These are phyloP conservation scores for Biston stratarius DNA, from an alignment of 2,888 invertebrate genomes.

Conservation along the genomic window DNA sequence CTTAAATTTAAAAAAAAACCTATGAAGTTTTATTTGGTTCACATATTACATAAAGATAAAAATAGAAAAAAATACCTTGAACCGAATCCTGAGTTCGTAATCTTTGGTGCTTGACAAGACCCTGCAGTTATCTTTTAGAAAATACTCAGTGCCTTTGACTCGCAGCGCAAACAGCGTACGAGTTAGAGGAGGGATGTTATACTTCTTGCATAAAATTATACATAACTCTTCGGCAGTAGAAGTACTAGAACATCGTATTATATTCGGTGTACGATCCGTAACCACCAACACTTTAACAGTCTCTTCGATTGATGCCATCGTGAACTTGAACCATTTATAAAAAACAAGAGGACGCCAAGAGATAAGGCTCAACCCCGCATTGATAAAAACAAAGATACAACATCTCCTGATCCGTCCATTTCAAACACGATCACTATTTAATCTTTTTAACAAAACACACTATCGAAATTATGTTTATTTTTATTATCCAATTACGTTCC, in stretches of 20 bases:
- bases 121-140: constrained; percentile 88
- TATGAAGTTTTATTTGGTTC: constrained; percentile 2
- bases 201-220: constrained; percentile 89
- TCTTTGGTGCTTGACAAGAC: constrained; percentile 81
- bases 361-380: constrained; percentile 57
- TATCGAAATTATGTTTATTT: constrained; percentile 47
- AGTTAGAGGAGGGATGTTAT: constrained; percentile 91
- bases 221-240: constrained; percentile 90
- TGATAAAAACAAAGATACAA: constrained; percentile 53
- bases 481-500: constrained; percentile 44
- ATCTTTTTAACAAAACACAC: constrained; percentile 37
- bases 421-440: constrained; percentile 37
- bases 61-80: constrained; percentile 83
- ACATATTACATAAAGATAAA: not conserved
- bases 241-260: constrained; percentile 74
- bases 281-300: constrained; percentile 79
- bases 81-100: constrained; percentile 93
- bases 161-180: constrained; percentile 92
- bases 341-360: constrained; percentile 74
- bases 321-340: constrained; percentile 71
- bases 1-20: not conserved
- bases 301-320: constrained; percentile 77
- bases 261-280: constrained; percentile 69
- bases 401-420: constrained; percentile 48
- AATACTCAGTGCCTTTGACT: constrained; percentile 88